These are phyloP conservation scores for Corythoichthys intestinalis DNA, from an alignment of 2,113 vertebrate species.

Conservation along the genomic window DNA sequence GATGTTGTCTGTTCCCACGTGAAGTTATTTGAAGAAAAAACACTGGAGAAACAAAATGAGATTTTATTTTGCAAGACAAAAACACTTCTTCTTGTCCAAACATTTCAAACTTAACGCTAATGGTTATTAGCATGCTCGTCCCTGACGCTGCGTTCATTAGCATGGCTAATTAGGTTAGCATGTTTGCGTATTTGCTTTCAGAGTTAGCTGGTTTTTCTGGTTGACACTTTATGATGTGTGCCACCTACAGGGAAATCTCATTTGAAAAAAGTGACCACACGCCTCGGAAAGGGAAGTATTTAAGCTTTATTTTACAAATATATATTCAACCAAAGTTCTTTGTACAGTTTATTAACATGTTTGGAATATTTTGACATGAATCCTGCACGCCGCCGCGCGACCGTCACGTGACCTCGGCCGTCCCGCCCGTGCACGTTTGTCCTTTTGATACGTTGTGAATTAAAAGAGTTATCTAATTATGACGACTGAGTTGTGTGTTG, in stretches of 20 bases:
- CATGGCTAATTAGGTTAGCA: background rate
- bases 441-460: conserved; percentile 8
- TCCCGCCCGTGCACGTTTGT: background rate
- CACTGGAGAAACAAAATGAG: background rate
- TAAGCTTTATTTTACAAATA: background rate
- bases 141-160: background rate
- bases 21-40: background rate
- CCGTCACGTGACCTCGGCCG: background rate
- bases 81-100: background rate
- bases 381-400: background rate
- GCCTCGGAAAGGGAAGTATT: background rate
- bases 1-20: background rate
- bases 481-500: background rate
- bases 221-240: too few relatives aligned
- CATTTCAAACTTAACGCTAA: background rate
- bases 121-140: background rate
- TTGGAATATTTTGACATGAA: background rate
- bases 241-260: too few relatives aligned
- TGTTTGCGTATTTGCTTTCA: background rate
- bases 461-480: background rate
- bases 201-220: too few relatives aligned
- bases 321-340: background rate
- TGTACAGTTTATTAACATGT: background rate
- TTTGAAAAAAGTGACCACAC: too few relatives aligned
- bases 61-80: conserved; percentile 1